A percentile compares a stretch with the other conserved stretches of the same genome.
Evolutionary conservation across 35 echinoderm and acorn worm genomes (phyloP).

Genomic region (Antedon bifida): DNA sequence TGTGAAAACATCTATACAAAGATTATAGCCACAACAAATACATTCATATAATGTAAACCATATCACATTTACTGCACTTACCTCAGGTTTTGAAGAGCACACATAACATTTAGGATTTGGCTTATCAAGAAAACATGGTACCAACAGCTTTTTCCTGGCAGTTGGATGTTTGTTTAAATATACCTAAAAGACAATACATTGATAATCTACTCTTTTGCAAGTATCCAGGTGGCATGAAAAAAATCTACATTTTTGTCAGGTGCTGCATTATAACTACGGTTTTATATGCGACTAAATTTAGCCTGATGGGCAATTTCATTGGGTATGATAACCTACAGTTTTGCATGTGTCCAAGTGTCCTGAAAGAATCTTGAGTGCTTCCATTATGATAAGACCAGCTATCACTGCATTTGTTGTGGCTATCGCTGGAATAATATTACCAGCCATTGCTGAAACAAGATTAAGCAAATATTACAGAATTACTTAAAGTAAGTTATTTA

Average conservation of each 20-base stretch:
- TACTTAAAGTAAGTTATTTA: too few species aligned
- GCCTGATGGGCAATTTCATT: too few species aligned
- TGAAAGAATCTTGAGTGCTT: constrained; percentile 73
- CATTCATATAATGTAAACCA: too few species aligned
- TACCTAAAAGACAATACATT: constrained; percentile 30
- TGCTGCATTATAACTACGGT: too few species aligned
- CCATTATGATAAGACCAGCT: constrained; percentile 78
- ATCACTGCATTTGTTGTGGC: constrained; percentile 98
- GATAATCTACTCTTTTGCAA: too few species aligned
- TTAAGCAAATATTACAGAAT: neutral
- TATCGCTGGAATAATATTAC: constrained; percentile 99
- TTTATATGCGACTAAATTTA: too few species aligned
- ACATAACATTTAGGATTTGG: constrained; percentile 96
- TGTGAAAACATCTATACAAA: too few species aligned
- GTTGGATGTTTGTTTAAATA: constrained; percentile 61
- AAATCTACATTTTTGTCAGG: too few species aligned
- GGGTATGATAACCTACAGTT: constrained; percentile 42
- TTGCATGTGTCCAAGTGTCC: constrained; percentile 68
- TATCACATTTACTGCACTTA: constrained; percentile 16
- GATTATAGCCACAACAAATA: too few species aligned
- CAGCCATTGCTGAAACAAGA: constrained; percentile 84
- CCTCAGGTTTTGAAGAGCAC: constrained; percentile 90
- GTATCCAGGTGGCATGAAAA: too few species aligned
- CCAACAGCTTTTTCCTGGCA: constrained; percentile 66
- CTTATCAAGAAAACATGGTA: constrained; percentile 44